Evolutionary conservation across 2,888 invertebrate species (phyloP), one percentile per base, ranked within the genome.

Genomic region (Agrochola lota): DNA sequence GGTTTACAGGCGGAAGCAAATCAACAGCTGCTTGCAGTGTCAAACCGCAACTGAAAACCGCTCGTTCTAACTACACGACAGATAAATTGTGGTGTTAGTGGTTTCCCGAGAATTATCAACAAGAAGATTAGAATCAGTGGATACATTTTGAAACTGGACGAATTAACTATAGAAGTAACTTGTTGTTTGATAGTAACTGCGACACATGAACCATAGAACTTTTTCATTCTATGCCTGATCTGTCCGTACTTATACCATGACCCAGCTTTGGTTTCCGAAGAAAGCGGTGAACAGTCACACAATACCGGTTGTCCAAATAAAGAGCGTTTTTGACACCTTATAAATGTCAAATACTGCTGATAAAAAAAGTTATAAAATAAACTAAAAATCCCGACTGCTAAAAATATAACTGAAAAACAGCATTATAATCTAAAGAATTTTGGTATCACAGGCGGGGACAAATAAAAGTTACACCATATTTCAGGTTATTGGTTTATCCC

Each of bases 11-110:
- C 17, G 30, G 46, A 30, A 30, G 23, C n/a, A 20, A 49, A 71
- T 62, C 62, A 30, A 49, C 23, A 60, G 30, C 71, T 46, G 46
- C 43, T 23, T 60, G 43, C 23, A 46, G 46, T 46, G 62, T 62
- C 62, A 46, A 43, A 46, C 60, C 30, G 17, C 71, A 60, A 71
- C 46, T 17, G 6, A 71, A 30, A 71, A 30, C 59, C 43, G 57
- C 57, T 26, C 7, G 15, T 17, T 23, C 5, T 35, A 35, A n/a
- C 35, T 55, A 35, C 52, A 52, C 11, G 17, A n/a, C 69, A 9
- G n/a, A 55, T n/a, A 23, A 15, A 20, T n/a, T n/a, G n/a, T n/a
- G n/a, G n/a, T n/a, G n/a, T n/a, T n/a, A 30, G 8, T 1, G 15
- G 35, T 68, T 52, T 35, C 52, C 23, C 30, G 55, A 35, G 55